These are phyloP conservation scores for Drosophila rufa DNA, from an alignment of 1,140 invertebrate species.

Conservation along the genomic window DNA sequence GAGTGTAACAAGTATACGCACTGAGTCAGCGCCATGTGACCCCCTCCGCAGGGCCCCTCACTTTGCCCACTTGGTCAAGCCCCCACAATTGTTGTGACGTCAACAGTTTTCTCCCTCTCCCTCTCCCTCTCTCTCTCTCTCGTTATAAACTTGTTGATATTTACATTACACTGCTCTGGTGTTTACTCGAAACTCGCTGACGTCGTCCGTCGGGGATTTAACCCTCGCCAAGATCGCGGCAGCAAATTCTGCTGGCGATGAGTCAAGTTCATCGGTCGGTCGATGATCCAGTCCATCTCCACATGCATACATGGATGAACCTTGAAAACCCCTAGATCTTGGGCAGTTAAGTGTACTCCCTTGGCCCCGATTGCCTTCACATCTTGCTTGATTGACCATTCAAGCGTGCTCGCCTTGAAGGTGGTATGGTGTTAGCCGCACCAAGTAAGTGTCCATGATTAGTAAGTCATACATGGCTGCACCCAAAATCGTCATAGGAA, in stretches of 20 bases:
- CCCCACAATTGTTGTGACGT: conserved; percentile 57
- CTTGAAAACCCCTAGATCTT: conserved; percentile 18
- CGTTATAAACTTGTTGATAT: conserved; percentile 65
- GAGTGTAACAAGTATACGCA: conserved; percentile 29
- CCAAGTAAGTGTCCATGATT: conserved; percentile 10
- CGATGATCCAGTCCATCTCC: conserved; percentile 23
- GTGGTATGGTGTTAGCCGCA: not conserved
- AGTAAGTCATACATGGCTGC: conserved; percentile 15
- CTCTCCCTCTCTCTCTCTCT: conserved; percentile 4
- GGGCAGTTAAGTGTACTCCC: conserved; percentile 6
- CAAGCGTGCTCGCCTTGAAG: conserved; percentile 36
- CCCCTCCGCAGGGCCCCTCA: conserved; percentile 4
- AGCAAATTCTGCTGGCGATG: conserved; percentile 22
- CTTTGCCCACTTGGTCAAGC: conserved; percentile 26
- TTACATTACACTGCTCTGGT: conserved; percentile 38
- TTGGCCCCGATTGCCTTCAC: conserved; percentile 59
- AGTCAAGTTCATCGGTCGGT: conserved; percentile 49
- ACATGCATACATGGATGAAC: not conserved
- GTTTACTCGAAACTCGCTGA: conserved; percentile 33
- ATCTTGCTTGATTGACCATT: conserved; percentile 28
- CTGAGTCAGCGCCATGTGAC: conserved; percentile 39
- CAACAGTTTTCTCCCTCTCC: conserved; percentile 33
- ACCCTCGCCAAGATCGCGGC: conserved; percentile 19
- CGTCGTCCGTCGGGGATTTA: conserved; percentile 16
- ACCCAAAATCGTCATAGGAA: too few species aligned